Percentiles rank a stretch among this genome's conserved stretches.
phyloP scores from a whole-genome alignment of 2,113 vertebrate genomes.

The human (Homo sapiens) region DNA sequence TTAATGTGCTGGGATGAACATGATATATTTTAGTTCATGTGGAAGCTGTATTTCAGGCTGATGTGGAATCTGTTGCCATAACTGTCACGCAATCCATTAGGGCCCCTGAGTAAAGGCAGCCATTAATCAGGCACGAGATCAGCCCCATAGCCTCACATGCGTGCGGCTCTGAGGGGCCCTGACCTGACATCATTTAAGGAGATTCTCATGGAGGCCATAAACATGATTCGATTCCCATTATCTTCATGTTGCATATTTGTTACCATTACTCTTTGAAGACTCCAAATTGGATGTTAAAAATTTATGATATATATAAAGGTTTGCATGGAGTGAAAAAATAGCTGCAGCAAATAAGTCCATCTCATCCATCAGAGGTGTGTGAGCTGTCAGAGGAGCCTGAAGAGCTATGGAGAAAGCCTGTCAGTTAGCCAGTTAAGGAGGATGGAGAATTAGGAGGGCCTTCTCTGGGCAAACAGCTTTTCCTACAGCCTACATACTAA shows the following conservation, averaged over 20 bases:
- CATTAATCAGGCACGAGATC: conserved; percentile 71
- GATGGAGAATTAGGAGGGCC: background rate
- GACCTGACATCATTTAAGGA: conserved; percentile 66
- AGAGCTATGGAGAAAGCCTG: background rate
- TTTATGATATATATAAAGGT: conserved; percentile 75
- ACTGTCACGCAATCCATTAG: conserved; percentile 79
- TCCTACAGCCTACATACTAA: background rate
- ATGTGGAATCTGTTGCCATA: conserved; percentile 71
- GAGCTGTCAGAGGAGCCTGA: conserved; percentile 57
- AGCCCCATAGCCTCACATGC: conserved; percentile 14
- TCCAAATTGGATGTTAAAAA: conserved; percentile 77
- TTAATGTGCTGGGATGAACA: conserved; percentile 39
- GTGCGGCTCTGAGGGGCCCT: conserved; percentile 31
- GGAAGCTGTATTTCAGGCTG: conserved; percentile 71
- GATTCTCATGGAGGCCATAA: conserved; percentile 73
- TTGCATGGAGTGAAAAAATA: conserved; percentile 72
- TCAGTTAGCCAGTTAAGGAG: background rate
- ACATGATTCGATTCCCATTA: conserved; percentile 78
- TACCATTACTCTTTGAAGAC: conserved; percentile 74
- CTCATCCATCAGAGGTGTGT: conserved; percentile 41
- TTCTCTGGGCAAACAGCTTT: background rate
- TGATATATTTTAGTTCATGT: conserved; percentile 67
- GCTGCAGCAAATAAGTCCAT: conserved; percentile 58
- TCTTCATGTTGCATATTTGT: conserved; percentile 69
- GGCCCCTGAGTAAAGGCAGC: conserved; percentile 57